Base-by-base conservation (phyloP, 2,113 vertebrate genomes). In the Orthonyx spaldingii region DNA sequence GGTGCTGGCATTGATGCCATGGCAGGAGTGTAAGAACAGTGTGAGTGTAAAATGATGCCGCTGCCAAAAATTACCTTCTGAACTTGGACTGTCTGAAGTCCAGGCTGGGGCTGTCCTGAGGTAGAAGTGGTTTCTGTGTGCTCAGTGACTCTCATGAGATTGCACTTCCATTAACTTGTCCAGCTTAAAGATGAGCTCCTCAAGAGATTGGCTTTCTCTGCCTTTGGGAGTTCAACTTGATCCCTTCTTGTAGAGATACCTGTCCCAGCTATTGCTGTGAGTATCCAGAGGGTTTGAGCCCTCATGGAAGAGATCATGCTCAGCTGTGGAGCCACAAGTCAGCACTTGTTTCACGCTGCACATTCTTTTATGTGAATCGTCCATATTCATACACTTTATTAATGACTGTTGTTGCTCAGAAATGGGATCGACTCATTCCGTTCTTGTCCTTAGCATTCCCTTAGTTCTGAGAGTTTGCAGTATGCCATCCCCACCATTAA, bases 401-500 rank as follows among this genome's bases (percentile, higher is more conserved):
- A 83, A 57, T 77, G 88, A 68, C 76, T 74, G 66, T 24, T 55
- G 76, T n/a, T 88, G 87, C 88, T 95, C 56, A 66, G 85, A 77
- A 90, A 70, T 71, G 27, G 64, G 76, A 64, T 75, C 18, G 19
- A 80, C 81, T 56, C 64, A 53, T 60, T 60, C 84, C 50, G 52
- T 59, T 83, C 89, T 44, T 27, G 39, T 61, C 70, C 69, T 69
- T 23, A 16, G 41, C 72, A 11, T 70, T 82, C 68, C 68, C 61
- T 17, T 55, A 57, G 78, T 44, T 10, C 87, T 13, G 46, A 9
- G 94, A 97, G 85, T 91, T 88, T 95, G 92, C 92, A 80, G 87
- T 63, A 49, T 39, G 87, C 56, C 16, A 56, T 95, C 55, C 87
- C 93, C 89, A 85, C 82, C 91, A 89, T 94, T 94, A 93, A 85